Evolutionary conservation across 1,140 invertebrate species (phyloP), one percentile per base, ranked within the genome.

Genomic region (Vanessa atalanta): DNA sequence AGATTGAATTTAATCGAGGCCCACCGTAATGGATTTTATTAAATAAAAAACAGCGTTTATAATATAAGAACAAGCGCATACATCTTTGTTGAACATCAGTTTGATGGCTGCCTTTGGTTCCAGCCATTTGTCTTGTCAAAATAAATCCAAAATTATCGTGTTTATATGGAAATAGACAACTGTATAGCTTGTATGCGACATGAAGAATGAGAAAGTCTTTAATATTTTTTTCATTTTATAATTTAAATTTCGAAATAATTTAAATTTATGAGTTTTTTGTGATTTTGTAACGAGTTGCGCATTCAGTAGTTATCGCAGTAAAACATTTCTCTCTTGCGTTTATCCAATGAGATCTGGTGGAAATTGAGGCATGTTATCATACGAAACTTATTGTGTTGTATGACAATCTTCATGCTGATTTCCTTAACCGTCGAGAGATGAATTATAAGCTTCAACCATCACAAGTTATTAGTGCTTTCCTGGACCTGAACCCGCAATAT

Each of bases 1-100:
- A 82, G 83, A 87, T 85, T 88, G 84, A 88, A 88, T 88, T 86
- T 85, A 90, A 88, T 88, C 80, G 85, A 80, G 79, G 73, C 70
- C 65, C 67, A 73, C 80, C 57, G 75, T 85, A 89, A 88, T 88
- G 82, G 86, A 83, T 78, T 85, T 85, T 83, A 81, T 85, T 82
- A 83, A 80, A 78, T 77, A 83, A 69, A 84, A 79, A 61, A 61
- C n/a, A 60, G 20, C 53, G 53, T 57, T 47, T 57, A 70, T 63
- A 61, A 47, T 48, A 65, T 65, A 48, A 47, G 63, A 82, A 82
- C 73, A 57, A 76, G 64, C 37, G 8, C 79, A 79, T 85, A 81
- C 76, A 79, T 84, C 85, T 81, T 78, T 75, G 78, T 73, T 77
- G 55, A 63, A 67, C 70, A 79, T 69, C 37, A 71, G 67, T 67